These are phyloP conservation scores for Aphidius gifuensis DNA, from an alignment of 1,140 invertebrate species.

Conservation along the genomic window DNA sequence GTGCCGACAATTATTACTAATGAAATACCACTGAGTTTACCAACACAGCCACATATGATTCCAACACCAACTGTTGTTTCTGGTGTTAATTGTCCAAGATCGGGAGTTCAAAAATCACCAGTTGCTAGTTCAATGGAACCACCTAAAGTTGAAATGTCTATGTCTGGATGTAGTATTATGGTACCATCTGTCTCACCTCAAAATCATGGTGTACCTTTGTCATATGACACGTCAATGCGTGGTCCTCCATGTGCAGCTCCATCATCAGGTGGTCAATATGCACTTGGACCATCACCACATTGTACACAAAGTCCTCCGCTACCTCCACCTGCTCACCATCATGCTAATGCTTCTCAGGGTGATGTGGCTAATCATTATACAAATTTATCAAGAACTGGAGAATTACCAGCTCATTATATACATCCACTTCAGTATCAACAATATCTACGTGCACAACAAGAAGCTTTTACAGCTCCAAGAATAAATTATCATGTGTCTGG, in stretches of 20 bases:
- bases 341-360: conserved; percentile 74
- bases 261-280: conserved; percentile 49
- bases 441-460: conserved; percentile 67
- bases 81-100: conserved; percentile 43
- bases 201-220: conserved; percentile 56
- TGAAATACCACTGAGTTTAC: conserved; percentile 57
- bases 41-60: conserved; percentile 54
- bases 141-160: conserved; percentile 59
- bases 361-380: conserved; percentile 56
- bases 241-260: conserved; percentile 47
- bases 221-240: conserved; percentile 64
- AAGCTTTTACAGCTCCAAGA: conserved; percentile 56
- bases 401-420: conserved; percentile 58
- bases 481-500: conserved; percentile 51
- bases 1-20: conserved; percentile 54
- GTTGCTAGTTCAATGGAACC: conserved; percentile 54
- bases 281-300: conserved; percentile 47
- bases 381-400: conserved; percentile 38
- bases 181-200: conserved; percentile 61
- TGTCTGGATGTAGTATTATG: conserved; percentile 56
- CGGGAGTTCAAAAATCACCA: conserved; percentile 40
- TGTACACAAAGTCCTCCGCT: conserved; percentile 61
- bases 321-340: conserved; percentile 75
- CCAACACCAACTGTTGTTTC: conserved; percentile 39
- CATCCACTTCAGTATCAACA: conserved; percentile 68